Evolutionary conservation across 1,140 invertebrate genomes (phyloP), one percentile per base, ranked within the genome.

Genomic region (Pristionchus pacificus): DNA sequence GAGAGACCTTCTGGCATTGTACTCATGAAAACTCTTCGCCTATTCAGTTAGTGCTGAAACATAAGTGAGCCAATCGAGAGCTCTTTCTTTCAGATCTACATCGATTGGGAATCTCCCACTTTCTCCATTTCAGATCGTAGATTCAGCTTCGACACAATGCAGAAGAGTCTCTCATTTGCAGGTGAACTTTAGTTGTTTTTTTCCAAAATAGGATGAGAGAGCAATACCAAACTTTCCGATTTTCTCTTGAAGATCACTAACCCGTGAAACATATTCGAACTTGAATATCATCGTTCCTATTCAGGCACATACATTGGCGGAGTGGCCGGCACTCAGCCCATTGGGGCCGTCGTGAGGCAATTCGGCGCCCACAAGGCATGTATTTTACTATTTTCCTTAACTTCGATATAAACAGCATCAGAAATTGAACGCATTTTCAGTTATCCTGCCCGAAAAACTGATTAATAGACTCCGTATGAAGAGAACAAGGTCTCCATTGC

Each of bases 141-240:
- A 1, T 74, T 64, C 58, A 33, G 59, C 3, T 74, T 73, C 60
- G 58, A 24, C 31, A 73, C 63, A 1, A 28, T 65, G 15, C 27
- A 74, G 33, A 74, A 71, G 60, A 68, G 63, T 58, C 33, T 71
- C 0, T 32, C 64, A 25, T 71, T 74, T 24, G 66, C 73, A 24
- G 73, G 72, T 55, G 49, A 59, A 57, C 63, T 60, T 19, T 33
- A 6, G 60, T 10, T 10, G n/a, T 10, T 27, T 30, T 61, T 30
- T 61, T 15, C n/a, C 25, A 10, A n/a, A 10, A n/a, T 27, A 10
- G 25, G 6, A 30, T 61, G n/a, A n/a, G n/a, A n/a, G n/a, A n/a
- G n/a, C n/a, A n/a, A n/a, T n/a, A n/a, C n/a, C n/a, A n/a, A n/a
- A n/a, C n/a, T n/a, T n/a, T n/a, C n/a, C n/a, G n/a, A n/a, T n/a